A percentile compares a stretch with the other conserved stretches of the same genome.
phyloP scores from a whole-genome alignment of 2,888 invertebrate species.

The Aspidiotus destructor region DNA sequence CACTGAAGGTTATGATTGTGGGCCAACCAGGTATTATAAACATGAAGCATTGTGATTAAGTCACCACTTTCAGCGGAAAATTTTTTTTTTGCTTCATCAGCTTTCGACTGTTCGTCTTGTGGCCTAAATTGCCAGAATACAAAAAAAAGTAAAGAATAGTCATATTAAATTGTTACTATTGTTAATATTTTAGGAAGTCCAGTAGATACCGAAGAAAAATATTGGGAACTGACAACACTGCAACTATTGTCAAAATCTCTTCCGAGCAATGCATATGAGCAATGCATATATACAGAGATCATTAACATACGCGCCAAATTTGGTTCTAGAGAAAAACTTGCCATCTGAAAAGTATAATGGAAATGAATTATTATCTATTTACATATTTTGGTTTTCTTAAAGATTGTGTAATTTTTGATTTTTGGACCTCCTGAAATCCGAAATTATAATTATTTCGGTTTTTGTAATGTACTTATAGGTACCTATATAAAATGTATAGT shows the following conservation, averaged over 20 bases:
- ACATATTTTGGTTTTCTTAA: not conserved
- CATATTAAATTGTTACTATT: too few relatives aligned
- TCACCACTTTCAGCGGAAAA: not conserved
- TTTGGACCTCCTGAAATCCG: too few relatives aligned
- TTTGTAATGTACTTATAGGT: too few relatives aligned
- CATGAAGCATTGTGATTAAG: not conserved
- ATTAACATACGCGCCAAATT: slow-evolving; percentile 24
- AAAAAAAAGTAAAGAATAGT: too few relatives aligned
- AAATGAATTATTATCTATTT: not conserved
- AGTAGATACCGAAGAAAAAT: slow-evolving; percentile 11
- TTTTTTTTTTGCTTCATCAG: not conserved
- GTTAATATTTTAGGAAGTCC: too few relatives aligned
- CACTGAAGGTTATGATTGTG: not conserved
- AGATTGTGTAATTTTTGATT: too few relatives aligned
- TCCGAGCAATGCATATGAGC: slow-evolving; percentile 14
- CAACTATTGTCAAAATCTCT: slow-evolving; percentile 20
- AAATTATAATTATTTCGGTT: too few relatives aligned
- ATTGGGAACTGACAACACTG: slow-evolving; percentile 17
- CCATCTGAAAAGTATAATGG: slow-evolving; percentile 21
- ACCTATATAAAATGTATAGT: too few relatives aligned
- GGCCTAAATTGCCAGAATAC: too few relatives aligned
- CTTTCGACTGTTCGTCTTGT: not conserved
- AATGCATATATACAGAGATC: slow-evolving; percentile 17
- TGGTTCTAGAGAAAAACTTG: slow-evolving; percentile 17
- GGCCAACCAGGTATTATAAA: slow-evolving; percentile 1